These are phyloP conservation scores for Illadopsis cleaveri DNA, from an alignment of 2,113 vertebrate genomes.

Conservation along the genomic window DNA sequence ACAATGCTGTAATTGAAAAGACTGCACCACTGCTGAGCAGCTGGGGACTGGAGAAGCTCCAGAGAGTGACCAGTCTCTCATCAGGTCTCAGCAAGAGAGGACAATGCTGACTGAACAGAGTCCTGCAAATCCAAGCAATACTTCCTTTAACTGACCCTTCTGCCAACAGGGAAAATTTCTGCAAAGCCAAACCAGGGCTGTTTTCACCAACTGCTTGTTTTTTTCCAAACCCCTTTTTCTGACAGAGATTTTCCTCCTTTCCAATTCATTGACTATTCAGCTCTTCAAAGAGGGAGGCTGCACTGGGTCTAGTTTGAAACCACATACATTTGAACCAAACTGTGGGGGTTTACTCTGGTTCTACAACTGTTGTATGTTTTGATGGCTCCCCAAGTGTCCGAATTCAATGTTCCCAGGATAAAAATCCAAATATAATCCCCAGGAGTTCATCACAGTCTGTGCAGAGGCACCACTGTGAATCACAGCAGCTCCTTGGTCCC, in stretches of 20 bases:
- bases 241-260: neutral
- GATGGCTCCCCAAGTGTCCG: fast-evolving
- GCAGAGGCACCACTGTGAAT: neutral
- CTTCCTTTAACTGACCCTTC: neutral
- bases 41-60: neutral
- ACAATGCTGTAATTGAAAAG: neutral
- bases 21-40: neutral
- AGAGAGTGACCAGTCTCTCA: fast-evolving
- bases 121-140: neutral
- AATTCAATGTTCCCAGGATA: neutral
- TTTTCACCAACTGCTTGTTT: neutral
- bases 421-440: neutral
- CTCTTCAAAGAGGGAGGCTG: neutral
- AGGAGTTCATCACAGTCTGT: too few relatives aligned
- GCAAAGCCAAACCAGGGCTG: neutral
- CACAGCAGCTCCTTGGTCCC: fast-evolving
- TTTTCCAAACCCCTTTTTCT: neutral
- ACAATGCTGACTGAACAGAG: neutral
- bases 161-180: neutral
- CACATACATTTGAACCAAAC: neutral
- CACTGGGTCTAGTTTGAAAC: neutral
- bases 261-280: neutral
- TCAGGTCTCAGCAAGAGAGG: neutral
- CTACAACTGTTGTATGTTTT: neutral
- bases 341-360: neutral